A percentile compares a stretch with the other conserved stretches of the same genome.
These are phyloP conservation scores for Mycetomoellerius zeteki DNA, from an alignment of 1,140 invertebrate species.

Conservation along the genomic window DNA sequence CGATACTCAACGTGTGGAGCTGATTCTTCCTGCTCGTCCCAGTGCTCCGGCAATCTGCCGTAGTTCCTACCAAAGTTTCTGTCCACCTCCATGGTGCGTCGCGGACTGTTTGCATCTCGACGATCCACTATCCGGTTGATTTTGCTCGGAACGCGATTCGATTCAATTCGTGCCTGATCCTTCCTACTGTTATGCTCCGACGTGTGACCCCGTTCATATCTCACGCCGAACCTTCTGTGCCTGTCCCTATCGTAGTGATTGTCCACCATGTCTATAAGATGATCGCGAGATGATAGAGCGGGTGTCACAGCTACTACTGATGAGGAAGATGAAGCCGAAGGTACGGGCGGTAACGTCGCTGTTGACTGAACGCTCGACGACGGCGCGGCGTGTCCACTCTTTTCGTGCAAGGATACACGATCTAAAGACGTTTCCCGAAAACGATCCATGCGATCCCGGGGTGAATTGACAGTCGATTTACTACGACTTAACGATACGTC, in stretches of 20 bases:
- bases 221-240: conserved; percentile 79
- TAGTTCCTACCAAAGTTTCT: conserved; percentile 83
- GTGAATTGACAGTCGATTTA: conserved; percentile 75
- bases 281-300: conserved; percentile 70
- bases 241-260: conserved; percentile 81
- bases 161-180: conserved; percentile 75
- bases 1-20: conserved; percentile 79
- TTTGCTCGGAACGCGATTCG: conserved; percentile 70
- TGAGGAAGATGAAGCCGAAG: conserved; percentile 63
- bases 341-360: conserved; percentile 41
- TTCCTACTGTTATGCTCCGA: conserved; percentile 79
- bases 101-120: conserved; percentile 77
- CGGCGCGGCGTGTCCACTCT: conserved; percentile 68
- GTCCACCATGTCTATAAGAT: conserved; percentile 73
- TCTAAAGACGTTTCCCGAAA: conserved; percentile 82
- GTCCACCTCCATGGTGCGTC: conserved; percentile 79
- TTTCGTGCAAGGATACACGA: conserved; percentile 75
- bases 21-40: conserved; percentile 84
- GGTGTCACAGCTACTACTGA: conserved; percentile 52
- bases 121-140: conserved; percentile 79
- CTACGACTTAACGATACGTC: conserved; percentile 70
- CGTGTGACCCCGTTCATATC: conserved; percentile 79
- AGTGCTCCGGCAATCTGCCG: conserved; percentile 81
- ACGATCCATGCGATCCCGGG: conserved; percentile 78
- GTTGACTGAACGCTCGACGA: conserved; percentile 41